Base-by-base conservation (phyloP, 2,888 invertebrate species). In the Ophion costatus region DNA sequence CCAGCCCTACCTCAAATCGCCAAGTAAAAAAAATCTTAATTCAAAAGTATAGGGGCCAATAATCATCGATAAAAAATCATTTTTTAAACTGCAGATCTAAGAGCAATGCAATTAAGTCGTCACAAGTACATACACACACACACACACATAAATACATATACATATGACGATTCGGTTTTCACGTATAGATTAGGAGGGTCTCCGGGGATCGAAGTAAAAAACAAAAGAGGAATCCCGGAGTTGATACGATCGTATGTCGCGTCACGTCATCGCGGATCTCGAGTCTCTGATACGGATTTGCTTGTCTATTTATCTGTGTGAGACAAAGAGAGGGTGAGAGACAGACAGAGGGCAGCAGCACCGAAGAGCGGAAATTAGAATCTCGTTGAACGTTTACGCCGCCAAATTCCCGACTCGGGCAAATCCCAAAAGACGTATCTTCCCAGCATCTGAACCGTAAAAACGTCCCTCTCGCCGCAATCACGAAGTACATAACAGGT, bases 321-420 rank as follows among this genome's bases (percentile, higher is more conserved):
- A 71, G 56, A 63, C 29, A 61, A 66, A 59, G 7, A 20, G 59
- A 75, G 51, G 73, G 33, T 33, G 56, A 56, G 42, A 70, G 59
- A 56, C 20, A 66, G 11, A 64, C 51, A 20, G 45, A 22, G n/a
- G 51, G 2, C 11, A 24, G 11, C 17, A 57, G 2, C 11, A 24
- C 14, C 17, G 33, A 57, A 14, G 5, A 59, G 24, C 71, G 79
- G 82, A 82, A 83, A 83, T 83, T 75, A 83, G 70, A 83, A 80
- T 79, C 29, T 74, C 45, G 77, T 70, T 57, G 11, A 59, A 59
- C 57, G 75, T 71, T 45, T 57, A 57, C 42, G 1, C n/a, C 59
- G 10, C 33, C 14, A 57, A 45, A 20, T 33, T 6, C 20, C 7
- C 59, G 7, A n/a, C 20, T 59, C 59, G 9, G 24, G 10, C 29